Percentiles rank a stretch among this genome's conserved stretches.
Evolutionary conservation across 2,888 invertebrate genomes (phyloP).

Genomic region (Brachyopa scutellaris): DNA sequence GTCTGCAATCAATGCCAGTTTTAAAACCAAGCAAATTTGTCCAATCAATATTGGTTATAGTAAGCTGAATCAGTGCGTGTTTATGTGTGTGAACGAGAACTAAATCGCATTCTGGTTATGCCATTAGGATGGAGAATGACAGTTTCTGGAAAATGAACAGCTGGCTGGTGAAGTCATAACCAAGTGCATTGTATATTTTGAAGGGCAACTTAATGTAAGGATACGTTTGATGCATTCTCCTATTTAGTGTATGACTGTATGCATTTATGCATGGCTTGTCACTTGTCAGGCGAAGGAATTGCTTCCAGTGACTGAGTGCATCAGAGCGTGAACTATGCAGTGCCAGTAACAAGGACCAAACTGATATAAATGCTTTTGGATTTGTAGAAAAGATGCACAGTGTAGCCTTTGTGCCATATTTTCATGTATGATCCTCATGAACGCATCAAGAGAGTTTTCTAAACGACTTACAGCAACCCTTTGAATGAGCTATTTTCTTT

Average conservation of each 20-base stretch:
- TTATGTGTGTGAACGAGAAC: not conserved
- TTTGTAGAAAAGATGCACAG: not conserved
- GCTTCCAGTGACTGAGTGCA: not conserved
- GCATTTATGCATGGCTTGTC: constrained; percentile 1
- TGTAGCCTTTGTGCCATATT: not conserved
- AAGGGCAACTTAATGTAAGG: not conserved
- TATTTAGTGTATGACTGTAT: too few species aligned
- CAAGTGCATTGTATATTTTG: too few species aligned
- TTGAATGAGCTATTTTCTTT: too few species aligned
- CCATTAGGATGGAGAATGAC: not conserved
- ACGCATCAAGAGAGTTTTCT: too few species aligned
- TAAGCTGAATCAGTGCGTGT: not conserved
- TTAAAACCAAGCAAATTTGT: too few species aligned
- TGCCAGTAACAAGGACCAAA: constrained; percentile 20
- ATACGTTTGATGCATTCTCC: not conserved
- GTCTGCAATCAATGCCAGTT: too few species aligned
- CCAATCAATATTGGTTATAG: constrained; percentile 24
- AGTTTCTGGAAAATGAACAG: not conserved
- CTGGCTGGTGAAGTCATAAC: not conserved
- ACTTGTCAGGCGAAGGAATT: not conserved
- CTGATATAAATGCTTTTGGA: constrained; percentile 30
- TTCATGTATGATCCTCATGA: not conserved
- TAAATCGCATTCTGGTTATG: not conserved
- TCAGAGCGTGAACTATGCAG: not conserved
- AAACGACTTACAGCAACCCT: too few species aligned